Conservation (phyloP, 2,113 vertebrate genomes). For the Psilopogon haemacephalus region DNA sequence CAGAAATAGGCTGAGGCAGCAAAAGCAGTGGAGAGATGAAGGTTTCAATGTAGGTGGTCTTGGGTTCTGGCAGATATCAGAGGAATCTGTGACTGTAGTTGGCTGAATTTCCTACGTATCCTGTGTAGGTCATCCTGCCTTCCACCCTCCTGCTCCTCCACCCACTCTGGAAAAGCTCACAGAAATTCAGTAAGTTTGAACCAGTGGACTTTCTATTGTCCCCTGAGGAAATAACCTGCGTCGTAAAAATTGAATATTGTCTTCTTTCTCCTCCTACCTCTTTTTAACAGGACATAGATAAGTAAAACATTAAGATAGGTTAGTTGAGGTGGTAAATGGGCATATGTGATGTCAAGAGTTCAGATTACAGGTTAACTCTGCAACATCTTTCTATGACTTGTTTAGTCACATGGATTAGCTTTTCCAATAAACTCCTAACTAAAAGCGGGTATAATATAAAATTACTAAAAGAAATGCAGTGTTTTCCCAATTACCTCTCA, state of each 20-base stretch:
- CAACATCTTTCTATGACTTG: not conserved
- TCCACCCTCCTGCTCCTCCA: not conserved
- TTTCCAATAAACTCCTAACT: not conserved
- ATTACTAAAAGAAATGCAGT: not conserved
- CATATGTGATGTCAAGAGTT: not conserved
- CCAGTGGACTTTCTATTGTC: not conserved
- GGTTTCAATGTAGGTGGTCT: conserved; percentile 17
- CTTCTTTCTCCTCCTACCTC: not conserved
- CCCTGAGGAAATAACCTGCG: not conserved
- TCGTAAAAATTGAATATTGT: rapidly evolving
- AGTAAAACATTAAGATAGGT: not conserved
- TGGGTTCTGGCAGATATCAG: not conserved
- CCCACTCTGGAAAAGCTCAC: not conserved
- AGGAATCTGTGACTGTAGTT: not conserved
- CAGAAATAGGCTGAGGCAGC: conserved; percentile 9
- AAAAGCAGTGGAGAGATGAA: not conserved
- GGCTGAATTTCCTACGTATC: not conserved
- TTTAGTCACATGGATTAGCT: not conserved
- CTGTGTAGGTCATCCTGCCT: not conserved
- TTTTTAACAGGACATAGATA: not conserved
- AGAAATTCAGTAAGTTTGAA: not conserved
- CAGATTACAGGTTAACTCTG: not conserved
- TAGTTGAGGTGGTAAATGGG: not conserved
- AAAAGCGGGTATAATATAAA: not conserved
- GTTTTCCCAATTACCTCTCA: not conserved